A percentile compares a stretch with the other conserved stretches of the same genome.
Conservation (phyloP, 2,113 vertebrate genomes). For the Zosterops hypoxanthus region DNA sequence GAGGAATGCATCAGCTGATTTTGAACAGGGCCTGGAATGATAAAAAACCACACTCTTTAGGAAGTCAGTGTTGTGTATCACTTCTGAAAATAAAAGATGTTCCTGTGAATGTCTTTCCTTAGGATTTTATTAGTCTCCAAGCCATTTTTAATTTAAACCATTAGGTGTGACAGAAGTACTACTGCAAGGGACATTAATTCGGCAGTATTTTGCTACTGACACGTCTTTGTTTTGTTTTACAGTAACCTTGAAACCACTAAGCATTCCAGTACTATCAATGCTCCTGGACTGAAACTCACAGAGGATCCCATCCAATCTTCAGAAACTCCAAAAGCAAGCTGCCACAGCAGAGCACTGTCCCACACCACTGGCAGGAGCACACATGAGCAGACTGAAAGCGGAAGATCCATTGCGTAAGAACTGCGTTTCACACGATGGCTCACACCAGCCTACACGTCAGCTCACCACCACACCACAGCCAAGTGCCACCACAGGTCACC, state of each 20-base stretch:
- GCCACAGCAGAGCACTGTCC: neutral
- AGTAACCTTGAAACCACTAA: neutral
- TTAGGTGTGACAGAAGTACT: neutral
- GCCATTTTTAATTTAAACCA: neutral
- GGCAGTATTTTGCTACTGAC: neutral
- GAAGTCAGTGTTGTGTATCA: neutral
- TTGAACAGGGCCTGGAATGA: slow-evolving; percentile 85
- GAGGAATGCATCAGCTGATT: slow-evolving; percentile 79
- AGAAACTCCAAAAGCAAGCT: neutral
- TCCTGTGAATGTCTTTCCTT: neutral
- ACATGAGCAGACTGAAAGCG: rapidly evolving
- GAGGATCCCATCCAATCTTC: neutral
- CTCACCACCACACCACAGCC: neutral
- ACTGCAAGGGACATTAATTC: neutral
- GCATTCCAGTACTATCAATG: neutral
- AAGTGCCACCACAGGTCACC: neutral
- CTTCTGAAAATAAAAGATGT: neutral
- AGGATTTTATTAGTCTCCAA: neutral
- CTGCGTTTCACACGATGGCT: neutral
- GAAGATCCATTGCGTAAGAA: neutral
- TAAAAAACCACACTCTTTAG: neutral
- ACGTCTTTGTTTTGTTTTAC: neutral
- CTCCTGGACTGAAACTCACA: neutral
- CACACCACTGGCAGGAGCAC: neutral
- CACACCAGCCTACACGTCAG: neutral